A percentile compares a stretch with the other conserved stretches of the same genome.
Evolutionary conservation across 1,140 invertebrate genomes (phyloP).

Genomic region (Trichonephila inaurata): DNA sequence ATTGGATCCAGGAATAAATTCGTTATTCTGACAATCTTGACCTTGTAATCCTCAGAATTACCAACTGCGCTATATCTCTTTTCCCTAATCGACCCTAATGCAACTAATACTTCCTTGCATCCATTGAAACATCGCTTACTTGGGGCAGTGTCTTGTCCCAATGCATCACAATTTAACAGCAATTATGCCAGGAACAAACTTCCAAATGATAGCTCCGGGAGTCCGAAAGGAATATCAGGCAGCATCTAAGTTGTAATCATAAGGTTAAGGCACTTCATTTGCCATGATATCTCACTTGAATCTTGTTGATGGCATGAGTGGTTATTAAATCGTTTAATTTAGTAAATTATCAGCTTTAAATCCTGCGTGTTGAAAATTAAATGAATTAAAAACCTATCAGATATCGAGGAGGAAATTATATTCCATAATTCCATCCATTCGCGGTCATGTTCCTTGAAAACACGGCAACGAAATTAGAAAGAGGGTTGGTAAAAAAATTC

Average conservation of each 20-base stretch:
- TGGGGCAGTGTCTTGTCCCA: background rate
- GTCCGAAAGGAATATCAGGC: background rate
- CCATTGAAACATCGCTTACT: background rate
- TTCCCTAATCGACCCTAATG: background rate
- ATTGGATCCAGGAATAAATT: background rate
- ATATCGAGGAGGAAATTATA: background rate
- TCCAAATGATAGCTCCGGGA: constrained; percentile 3
- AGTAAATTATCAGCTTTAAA: background rate
- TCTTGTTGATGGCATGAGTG: background rate
- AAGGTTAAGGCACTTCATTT: constrained; percentile 27
- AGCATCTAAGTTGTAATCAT: constrained; percentile 20
- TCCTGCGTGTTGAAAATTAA: background rate
- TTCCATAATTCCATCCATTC: background rate
- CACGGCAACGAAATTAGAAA: too few relatives aligned
- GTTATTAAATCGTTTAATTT: constrained; percentile 28
- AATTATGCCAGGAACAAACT: constrained; percentile 10
- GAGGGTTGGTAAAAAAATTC: too few relatives aligned
- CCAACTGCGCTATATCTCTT: background rate
- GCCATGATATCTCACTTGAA: background rate
- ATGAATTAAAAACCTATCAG: background rate
- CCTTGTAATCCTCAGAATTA: background rate
- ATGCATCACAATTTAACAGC: constrained; percentile 46
- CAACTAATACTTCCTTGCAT: background rate
- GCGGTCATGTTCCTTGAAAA: too few relatives aligned
- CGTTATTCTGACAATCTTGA: background rate